These are phyloP conservation scores for Cacoxenus indagator DNA, from an alignment of 2,888 invertebrate species.

Conservation along the genomic window DNA sequence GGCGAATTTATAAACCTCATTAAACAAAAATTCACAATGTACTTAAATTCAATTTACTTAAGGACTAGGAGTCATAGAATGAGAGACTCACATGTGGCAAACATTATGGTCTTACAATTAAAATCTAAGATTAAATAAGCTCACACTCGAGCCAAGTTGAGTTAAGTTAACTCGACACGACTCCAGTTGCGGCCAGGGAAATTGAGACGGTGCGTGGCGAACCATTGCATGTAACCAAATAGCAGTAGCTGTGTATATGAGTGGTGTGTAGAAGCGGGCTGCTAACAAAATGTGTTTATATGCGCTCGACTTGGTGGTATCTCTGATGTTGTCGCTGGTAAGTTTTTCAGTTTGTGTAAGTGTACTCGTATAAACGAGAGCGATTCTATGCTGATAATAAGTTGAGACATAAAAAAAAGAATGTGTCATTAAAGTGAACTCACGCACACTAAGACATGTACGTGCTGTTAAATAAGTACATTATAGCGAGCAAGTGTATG, in stretches of 20 bases:
- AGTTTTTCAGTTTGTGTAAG: neutral
- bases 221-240: neutral
- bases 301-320: conserved; percentile 21
- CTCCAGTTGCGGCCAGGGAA: conserved; percentile 9
- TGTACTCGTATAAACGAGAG: neutral
- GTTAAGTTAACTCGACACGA: conserved; percentile 23
- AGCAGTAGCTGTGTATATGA: neutral
- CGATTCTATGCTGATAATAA: conserved; percentile 39
- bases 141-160: conserved; percentile 29
- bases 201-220: conserved; percentile 1
- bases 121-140: conserved; percentile 60
- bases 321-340: neutral
- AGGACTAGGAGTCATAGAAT: neutral
- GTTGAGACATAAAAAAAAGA: conserved; percentile 32
- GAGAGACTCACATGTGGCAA: conserved; percentile 32
- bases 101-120: conserved; percentile 56
- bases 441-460: conserved; percentile 20
- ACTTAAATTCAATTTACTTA: conserved; percentile 63
- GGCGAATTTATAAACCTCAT: conserved; percentile 14
- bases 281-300: conserved; percentile 56
- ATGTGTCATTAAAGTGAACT: conserved; percentile 46
- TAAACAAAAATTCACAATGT: conserved; percentile 33
- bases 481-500: neutral
- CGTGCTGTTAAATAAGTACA: neutral
- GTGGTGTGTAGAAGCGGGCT: conserved; percentile 25